A percentile compares a stretch with the other conserved stretches of the same genome.
Conservation (phyloP, 2,113 vertebrate genomes). For the Pyxicephalus adspersus region DNA sequence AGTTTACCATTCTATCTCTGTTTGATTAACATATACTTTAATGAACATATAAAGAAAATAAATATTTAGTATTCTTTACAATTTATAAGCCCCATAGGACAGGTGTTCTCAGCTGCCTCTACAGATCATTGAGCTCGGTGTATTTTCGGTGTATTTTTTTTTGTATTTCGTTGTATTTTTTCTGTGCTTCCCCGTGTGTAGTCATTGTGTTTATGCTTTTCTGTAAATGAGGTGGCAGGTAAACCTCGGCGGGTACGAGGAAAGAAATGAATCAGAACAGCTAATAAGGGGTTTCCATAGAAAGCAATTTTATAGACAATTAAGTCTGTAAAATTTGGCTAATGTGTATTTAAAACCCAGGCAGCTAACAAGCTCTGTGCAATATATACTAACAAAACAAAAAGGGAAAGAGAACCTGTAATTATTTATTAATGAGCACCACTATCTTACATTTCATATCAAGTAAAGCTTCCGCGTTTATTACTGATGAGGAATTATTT, state of each 20-base stretch:
- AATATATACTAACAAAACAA: slow-evolving; percentile 19
- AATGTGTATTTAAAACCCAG: slow-evolving; percentile 56
- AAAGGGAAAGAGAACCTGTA: slow-evolving; percentile 9
- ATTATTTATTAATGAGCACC: slow-evolving; percentile 43
- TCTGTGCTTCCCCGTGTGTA: neutral
- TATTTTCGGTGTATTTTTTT: slow-evolving; percentile 3
- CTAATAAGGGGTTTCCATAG: slow-evolving; percentile 46
- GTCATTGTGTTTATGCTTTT: slow-evolving; percentile 35
- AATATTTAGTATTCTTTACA: neutral
- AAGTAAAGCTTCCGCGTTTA: neutral
- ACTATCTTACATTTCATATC: slow-evolving; percentile 33
- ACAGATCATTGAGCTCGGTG: neutral
- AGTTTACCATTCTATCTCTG: neutral
- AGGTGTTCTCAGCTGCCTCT: neutral
- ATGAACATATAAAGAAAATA: neutral
- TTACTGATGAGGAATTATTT: slow-evolving; percentile 23
- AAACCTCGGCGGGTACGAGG: slow-evolving; percentile 39
- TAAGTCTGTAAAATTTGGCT: slow-evolving; percentile 60
- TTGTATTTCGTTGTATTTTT: too few species aligned
- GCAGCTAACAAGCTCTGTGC: slow-evolving; percentile 47
- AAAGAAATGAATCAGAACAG: slow-evolving; percentile 53
- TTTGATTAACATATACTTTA: neutral
- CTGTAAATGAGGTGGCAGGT: slow-evolving; percentile 47
- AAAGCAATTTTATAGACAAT: slow-evolving; percentile 63
- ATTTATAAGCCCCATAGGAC: neutral